phyloP scores from a whole-genome alignment of 2,113 vertebrate genomes.

The Tinamus guttatus region DNA sequence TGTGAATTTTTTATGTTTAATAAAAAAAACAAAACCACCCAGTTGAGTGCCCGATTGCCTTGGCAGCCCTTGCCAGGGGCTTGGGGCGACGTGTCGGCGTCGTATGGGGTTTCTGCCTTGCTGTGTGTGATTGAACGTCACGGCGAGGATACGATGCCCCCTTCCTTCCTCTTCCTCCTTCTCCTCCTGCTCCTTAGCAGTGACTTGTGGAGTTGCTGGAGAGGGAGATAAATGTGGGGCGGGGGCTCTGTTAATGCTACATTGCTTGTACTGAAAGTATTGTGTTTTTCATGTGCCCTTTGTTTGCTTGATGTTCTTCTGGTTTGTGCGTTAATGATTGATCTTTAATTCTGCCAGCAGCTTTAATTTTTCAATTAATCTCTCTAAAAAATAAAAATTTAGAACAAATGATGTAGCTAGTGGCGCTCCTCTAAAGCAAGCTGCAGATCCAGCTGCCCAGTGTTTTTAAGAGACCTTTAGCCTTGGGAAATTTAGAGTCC shows the following conservation, averaged over 20 bases:
- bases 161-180: neutral
- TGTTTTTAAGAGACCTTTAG: no score
- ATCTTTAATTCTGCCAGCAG: no score
- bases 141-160: accelerated
- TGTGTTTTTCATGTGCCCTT: neutral
- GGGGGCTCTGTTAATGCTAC: neutral
- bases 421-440: neutral
- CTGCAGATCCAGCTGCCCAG: neutral
- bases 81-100: neutral
- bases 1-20: no score
- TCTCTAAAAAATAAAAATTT: neutral
- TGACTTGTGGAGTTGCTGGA: neutral
- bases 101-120: neutral
- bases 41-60: no score
- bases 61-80: neutral
- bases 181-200: neutral
- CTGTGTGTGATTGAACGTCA: neutral
- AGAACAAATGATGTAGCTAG: neutral
- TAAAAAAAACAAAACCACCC: no score
- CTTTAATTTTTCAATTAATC: neutral
- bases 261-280: neutral
- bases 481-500: neutral
- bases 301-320: neutral
- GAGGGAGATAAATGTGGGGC: neutral
- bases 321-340: neutral